Percentiles rank a stretch among this genome's conserved stretches.
Conservation (phyloP, 2,797 vertebrate species). For the Artibeus jamaicensis region DNA sequence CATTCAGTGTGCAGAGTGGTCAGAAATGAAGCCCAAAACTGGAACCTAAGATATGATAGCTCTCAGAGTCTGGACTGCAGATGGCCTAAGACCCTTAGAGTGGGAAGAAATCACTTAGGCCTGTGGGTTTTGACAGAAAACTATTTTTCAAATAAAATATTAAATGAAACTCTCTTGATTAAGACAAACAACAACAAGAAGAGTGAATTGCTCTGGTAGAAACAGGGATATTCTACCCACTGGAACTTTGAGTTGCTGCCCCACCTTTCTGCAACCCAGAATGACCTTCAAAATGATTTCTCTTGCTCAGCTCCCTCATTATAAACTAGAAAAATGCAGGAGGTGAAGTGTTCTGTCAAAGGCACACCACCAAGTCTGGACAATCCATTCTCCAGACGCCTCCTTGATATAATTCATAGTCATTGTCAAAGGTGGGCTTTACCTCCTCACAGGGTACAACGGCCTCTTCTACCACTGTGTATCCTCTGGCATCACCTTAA, state of each 20-base stretch:
- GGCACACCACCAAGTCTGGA: neutral
- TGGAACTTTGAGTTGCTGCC: no score
- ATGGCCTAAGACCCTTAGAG: neutral
- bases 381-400: neutral
- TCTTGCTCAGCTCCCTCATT: neutral
- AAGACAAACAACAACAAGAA: neutral
- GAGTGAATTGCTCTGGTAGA: neutral
- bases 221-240: neutral
- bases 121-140: neutral
- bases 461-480: neutral
- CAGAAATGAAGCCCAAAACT: neutral
- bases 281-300: neutral
- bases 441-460: neutral
- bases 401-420: neutral
- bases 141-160: neutral
- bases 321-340: neutral
- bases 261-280: neutral
- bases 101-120: neutral
- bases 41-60: neutral
- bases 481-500: conserved; percentile 21
- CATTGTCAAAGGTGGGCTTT: neutral
- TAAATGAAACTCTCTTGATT: neutral
- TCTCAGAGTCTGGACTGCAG: neutral
- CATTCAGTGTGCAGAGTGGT: no score
- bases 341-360: neutral